These are phyloP conservation scores for Lacerta bilineata DNA, from an alignment of 2,797 vertebrate genomes.

Conservation along the genomic window DNA sequence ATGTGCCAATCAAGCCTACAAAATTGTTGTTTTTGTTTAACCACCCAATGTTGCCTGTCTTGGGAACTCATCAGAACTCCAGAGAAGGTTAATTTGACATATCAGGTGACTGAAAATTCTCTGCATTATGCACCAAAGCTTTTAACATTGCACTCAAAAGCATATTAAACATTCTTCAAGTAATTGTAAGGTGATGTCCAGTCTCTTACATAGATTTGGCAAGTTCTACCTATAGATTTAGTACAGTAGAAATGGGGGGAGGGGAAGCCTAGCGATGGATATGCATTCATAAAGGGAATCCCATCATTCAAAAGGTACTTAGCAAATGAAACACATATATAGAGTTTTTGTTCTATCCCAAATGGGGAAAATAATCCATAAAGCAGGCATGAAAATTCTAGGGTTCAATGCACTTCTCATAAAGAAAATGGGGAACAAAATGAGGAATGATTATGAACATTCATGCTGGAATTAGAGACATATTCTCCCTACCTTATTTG, in stretches of 20 bases:
- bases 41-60: background rate
- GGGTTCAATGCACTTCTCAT: background rate
- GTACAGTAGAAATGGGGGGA: background rate
- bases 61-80: slow-evolving; percentile 42
- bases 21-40: slow-evolving; percentile 59
- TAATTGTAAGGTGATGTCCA: background rate
- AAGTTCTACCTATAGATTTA: background rate
- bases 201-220: background rate
- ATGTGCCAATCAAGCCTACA: slow-evolving; percentile 63
- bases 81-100: slow-evolving; percentile 9
- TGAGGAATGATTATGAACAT: background rate
- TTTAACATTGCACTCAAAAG: background rate
- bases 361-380: background rate
- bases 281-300: background rate
- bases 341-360: background rate
- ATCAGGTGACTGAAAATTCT: slow-evolving; percentile 21
- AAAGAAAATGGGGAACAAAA: background rate
- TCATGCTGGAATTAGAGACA: background rate
- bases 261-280: background rate
- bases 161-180: background rate
- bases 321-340: fast-evolving
- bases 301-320: background rate
- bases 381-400: fast-evolving
- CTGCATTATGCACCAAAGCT: background rate
- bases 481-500: no score